Base-by-base conservation (phyloP, 2,113 vertebrate genomes). In the Raja brachyura region DNA sequence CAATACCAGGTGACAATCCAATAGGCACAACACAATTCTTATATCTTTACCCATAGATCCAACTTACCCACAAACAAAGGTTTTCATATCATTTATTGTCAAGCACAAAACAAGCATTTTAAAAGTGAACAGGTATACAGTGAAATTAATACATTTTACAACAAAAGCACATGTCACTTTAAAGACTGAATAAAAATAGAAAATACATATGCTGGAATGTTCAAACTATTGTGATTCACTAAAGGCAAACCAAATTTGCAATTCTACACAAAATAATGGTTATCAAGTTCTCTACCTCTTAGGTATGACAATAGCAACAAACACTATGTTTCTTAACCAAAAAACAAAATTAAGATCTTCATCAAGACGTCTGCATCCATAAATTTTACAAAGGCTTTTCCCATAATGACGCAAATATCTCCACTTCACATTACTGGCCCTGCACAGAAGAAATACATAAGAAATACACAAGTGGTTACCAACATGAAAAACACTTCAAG, bases 341-440 rank as follows among this genome's bases (percentile, higher is more conserved):
- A 88, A 48, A 88, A 97, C 97, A 97, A 98, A 99, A 98, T 98
- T 98, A 99, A 98, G 98, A 99, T 99, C 98, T 99, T 99, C 98
- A 99, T 98, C 98, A 99, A 99, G 98, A 96, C 98, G 98, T 98
- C 99, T 98, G 98, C 98, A 99, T 99, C 99, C 99, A 99, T 98
- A 99, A 97, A 99, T 99, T 98, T 98, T 99, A 99, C 98, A 99
- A 99, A 99, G 98, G 98, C 98, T 98, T 98, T 97, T 98, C 99
- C 97, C 98, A 99, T 98, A 99, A 99, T 98, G 98, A 98, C 98
- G 98, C 98, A 99, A 99, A 98, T 99, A 99, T 99, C 98, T 99
- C 99, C 99, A 98, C 99, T 99, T 99, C 99, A 98, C 98, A 99
- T 99, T 99, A 99, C 98, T 99, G 99, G 98, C 98, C 99, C 99